phyloP scores from a whole-genome alignment of 2,113 vertebrate genomes.

The Ellobius talpinus region DNA sequence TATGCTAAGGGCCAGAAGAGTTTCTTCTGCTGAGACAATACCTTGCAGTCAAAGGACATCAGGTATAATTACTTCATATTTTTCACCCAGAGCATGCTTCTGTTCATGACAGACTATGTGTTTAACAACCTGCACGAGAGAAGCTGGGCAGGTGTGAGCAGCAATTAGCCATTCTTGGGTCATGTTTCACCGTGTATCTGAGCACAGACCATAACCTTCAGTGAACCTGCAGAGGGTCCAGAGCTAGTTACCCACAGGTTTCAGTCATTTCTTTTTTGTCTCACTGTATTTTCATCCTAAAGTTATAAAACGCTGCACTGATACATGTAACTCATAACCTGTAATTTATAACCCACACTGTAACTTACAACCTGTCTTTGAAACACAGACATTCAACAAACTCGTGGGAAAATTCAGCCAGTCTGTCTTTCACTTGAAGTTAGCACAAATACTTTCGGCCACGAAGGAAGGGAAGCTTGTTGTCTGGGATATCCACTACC shows the following conservation, averaged over 20 bases:
- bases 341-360: not conserved
- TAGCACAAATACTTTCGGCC: conserved; percentile 86
- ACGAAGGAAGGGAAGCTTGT: conserved; percentile 89
- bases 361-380: conserved; percentile 50
- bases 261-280: not conserved
- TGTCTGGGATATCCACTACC: conserved; percentile 87
- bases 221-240: not conserved
- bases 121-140: not conserved
- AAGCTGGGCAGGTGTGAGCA: not conserved
- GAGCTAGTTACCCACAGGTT: not conserved
- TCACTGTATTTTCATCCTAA: not conserved
- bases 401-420: conserved; percentile 88
- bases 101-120: not conserved
- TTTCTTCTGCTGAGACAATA: not conserved
- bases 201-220: not conserved
- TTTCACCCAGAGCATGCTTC: not conserved
- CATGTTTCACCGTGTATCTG: not conserved
- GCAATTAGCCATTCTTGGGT: not conserved
- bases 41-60: not conserved
- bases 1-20: not conserved
- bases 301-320: not conserved
- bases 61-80: not conserved
- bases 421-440: conserved; percentile 90
- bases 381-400: conserved; percentile 87
- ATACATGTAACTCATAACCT: not conserved